A percentile compares a stretch with the other conserved stretches of the same genome.
phyloP scores from a whole-genome alignment of 2,888 invertebrate species.

The Parnassius smintheus region DNA sequence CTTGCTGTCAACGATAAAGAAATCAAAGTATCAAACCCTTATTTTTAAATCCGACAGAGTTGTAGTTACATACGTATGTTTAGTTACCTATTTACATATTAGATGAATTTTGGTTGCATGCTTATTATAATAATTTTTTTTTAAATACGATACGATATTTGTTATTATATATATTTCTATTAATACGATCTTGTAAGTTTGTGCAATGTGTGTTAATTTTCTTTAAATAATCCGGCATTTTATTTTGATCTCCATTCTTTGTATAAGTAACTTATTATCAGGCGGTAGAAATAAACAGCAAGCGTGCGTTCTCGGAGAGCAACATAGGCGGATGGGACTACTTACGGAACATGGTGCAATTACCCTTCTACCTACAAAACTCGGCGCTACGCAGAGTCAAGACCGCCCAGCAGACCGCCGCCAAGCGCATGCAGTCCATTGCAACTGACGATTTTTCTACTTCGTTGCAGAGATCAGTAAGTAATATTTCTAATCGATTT shows the following conservation, averaged over 20 bases:
- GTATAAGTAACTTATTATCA: conserved; percentile 43
- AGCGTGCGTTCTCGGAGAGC: conserved; percentile 92
- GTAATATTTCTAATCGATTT: conserved; percentile 30
- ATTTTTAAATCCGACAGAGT: too few relatives aligned
- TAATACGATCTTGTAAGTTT: conserved; percentile 10
- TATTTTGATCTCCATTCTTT: neutral
- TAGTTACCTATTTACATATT: too few relatives aligned
- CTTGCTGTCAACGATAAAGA: too few relatives aligned
- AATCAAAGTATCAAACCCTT: too few relatives aligned
- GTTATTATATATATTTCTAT: conserved; percentile 1
- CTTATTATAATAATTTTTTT: neutral
- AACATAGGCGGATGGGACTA: conserved; percentile 98
- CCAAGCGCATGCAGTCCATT: conserved; percentile 68
- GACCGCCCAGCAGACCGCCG: conserved; percentile 90
- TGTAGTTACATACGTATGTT: too few relatives aligned
- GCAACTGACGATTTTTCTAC: conserved; percentile 80
- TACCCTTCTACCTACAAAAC: conserved; percentile 99
- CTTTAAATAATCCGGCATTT: too few relatives aligned
- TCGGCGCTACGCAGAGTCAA: conserved; percentile 95
- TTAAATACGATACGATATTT: neutral
- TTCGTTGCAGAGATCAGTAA: conserved; percentile 74
- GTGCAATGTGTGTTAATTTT: neutral
- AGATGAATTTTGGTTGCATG: conserved; percentile 23
- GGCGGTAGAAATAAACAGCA: conserved; percentile 95
- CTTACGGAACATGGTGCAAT: conserved; percentile 96